Base-by-base conservation (phyloP, 2,888 invertebrate species). In the Sminthurides aquaticus region DNA sequence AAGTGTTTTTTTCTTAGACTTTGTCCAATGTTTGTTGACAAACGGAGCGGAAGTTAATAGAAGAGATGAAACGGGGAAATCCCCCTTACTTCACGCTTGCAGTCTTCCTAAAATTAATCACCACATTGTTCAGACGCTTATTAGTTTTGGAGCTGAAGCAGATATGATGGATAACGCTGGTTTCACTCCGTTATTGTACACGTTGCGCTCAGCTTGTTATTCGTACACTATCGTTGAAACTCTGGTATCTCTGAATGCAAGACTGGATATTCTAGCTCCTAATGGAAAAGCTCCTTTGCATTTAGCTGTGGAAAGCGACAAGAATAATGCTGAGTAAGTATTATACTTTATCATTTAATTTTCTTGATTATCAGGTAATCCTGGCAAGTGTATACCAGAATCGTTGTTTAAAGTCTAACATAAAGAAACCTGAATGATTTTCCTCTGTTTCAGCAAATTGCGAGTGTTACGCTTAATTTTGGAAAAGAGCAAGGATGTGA, bases 201-300 rank as follows among this genome's bases (percentile, higher is more conserved):
- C 67, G 29, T 67, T 74, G n/a, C 62, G 67, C 11, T 73, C 67
- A 3, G 62, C 65, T 0, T 61, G 67, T 26, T 74, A 66, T 60
- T 62, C 69, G 3, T 72, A 58, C 59, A 67, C 70, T 27, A 69
- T 68, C 11, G 68, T 72, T 26, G 60, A 67, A 48, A 60, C 67
- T 26, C 66, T 74, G 26, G 62, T 74, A 1, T 28, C 67, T 27
- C 62, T 59, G n/a, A 68, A 66, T 34, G 68, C 71, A 25, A 57
- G 67, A 20, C 43, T 70, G 20, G 66, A 72, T 61, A 34, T 69
- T 2, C 62, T 65, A 55, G 70, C 67, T 22, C 48, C 63, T 15
- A 66, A 67, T 29, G 70, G 71, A 11, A 69, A 70, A 59, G 63
- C 72, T 26, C 67, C 71, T 11, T 67, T 74, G 55, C 74, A 74